Evolutionary conservation across 2,113 vertebrate species (phyloP), one percentile per base, ranked within the genome.

Genomic region (Formicarius rufipectus): DNA sequence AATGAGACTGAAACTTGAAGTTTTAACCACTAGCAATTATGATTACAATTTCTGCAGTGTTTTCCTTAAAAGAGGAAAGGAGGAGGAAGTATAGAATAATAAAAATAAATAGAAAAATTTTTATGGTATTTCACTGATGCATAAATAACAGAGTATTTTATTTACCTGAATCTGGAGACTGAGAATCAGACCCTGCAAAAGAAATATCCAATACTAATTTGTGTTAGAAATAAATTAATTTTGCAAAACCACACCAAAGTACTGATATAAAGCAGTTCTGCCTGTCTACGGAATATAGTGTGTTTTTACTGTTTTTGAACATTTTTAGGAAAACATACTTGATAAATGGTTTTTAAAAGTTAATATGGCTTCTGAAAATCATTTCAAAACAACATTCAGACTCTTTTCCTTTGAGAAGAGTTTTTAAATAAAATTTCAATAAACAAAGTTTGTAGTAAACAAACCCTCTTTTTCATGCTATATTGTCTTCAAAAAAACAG

Each of bases 161-260:
- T 89, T 98, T 99, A 99, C 99, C 99, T 98, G 99, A 98, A 95
- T 99, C 99, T 96, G 98, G 98, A 84, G 98, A 99, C 83, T 98
- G 98, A 95, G 98, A 98, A 93, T 99, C 99, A 98, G 98, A 98
- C 52, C 99, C 99, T 99, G 97, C 92, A 97, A 96, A 80, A 97
- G 64, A 96, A 96, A 94, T 17, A 59, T 22, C 35, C 82, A 91
- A 6, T 49, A 47, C 93, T 83, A 91, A n/a, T 33, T 58, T 84
- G 12, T 73, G 40, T 24, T 56, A 82, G 45, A 82, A 82, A 79
- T 12, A 63, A 91, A 87, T 37, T 60, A 30, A 79, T 56, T 63
- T 80, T 42, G 39, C 20, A 84, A 87, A 81, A 47, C 0, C 47
- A n/a, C 45, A 53, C 5, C 21, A 2, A 9, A 71, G 7, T 27